Percentiles rank a stretch among this genome's conserved stretches.
Evolutionary conservation across 2,888 invertebrate genomes (phyloP).

Genomic region (Lasioglossum marginatum): DNA sequence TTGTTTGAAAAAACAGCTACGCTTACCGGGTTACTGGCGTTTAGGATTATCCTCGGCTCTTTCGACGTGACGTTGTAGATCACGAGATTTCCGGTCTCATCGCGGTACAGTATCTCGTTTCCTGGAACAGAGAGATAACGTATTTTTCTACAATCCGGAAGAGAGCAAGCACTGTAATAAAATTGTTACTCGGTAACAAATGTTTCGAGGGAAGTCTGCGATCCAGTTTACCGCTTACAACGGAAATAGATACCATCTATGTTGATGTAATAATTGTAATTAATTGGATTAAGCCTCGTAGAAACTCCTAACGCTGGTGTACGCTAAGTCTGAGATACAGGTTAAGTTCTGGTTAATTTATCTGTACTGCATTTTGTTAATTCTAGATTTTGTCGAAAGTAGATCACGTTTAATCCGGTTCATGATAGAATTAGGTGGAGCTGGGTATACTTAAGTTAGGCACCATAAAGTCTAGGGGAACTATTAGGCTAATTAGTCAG

Average conservation of each 20-base stretch:
- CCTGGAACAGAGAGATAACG: slow-evolving; percentile 85
- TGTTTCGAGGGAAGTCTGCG: background rate
- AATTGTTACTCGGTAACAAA: slow-evolving; percentile 1
- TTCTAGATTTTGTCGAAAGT: background rate
- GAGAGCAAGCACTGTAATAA: background rate
- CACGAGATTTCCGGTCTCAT: slow-evolving; percentile 86
- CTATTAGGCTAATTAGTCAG: too few species aligned
- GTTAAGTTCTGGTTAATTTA: background rate
- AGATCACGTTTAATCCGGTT: background rate
- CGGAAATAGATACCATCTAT: background rate
- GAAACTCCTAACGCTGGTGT: background rate
- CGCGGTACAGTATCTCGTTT: slow-evolving; percentile 88
- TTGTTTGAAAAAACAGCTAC: slow-evolving; percentile 12
- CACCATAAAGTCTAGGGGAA: too few species aligned
- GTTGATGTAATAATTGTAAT: background rate
- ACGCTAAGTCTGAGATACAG: background rate
- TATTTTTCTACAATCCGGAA: slow-evolving; percentile 16
- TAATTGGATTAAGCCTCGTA: background rate
- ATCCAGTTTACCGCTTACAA: background rate
- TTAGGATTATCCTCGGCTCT: slow-evolving; percentile 84
- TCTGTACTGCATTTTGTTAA: background rate
- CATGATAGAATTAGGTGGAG: background rate
- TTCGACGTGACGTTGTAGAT: slow-evolving; percentile 86
- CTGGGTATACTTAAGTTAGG: background rate
- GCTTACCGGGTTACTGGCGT: slow-evolving; percentile 85